Evolutionary conservation across 2,797 vertebrate species (phyloP).

Genomic region (Alfaro cultratus): DNA sequence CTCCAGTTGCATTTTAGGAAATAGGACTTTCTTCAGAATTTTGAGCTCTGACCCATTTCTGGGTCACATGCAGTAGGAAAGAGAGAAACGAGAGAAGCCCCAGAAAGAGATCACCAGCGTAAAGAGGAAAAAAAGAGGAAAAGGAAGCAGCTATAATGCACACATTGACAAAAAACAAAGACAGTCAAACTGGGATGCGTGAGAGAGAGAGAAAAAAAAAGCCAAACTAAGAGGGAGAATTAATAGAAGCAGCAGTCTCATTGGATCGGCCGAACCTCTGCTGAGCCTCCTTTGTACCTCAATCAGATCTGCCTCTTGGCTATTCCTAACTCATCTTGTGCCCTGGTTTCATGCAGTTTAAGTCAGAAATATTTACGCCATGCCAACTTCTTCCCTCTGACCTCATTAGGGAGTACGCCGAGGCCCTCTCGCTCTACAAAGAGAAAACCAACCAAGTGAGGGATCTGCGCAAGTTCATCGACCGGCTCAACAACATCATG

Average conservation of each 20-base stretch:
- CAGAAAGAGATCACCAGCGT: background rate
- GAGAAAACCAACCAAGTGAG: slow-evolving; percentile 74
- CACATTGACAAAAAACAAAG: background rate
- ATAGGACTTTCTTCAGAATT: background rate
- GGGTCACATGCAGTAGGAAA: background rate
- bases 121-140: background rate
- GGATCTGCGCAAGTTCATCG: slow-evolving; percentile 73
- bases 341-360: slow-evolving; percentile 32
- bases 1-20: background rate
- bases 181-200: background rate
- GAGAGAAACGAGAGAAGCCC: background rate
- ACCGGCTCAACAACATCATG: slow-evolving; percentile 75
- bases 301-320: slow-evolving; percentile 37
- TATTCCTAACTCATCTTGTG: slow-evolving; percentile 38
- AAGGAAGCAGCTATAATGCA: slow-evolving; percentile 1
- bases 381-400: slow-evolving; percentile 33
- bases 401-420: slow-evolving; percentile 70
- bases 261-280: slow-evolving; percentile 2
- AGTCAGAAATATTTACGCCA: slow-evolving; percentile 29
- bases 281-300: slow-evolving; percentile 10
- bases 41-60: background rate
- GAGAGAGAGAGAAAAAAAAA: background rate
- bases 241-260: background rate
- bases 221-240: background rate
- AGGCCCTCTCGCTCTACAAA: slow-evolving; percentile 71